These are phyloP conservation scores for Pogoniulus pusillus DNA, from an alignment of 2,797 vertebrate species.

Conservation along the genomic window DNA sequence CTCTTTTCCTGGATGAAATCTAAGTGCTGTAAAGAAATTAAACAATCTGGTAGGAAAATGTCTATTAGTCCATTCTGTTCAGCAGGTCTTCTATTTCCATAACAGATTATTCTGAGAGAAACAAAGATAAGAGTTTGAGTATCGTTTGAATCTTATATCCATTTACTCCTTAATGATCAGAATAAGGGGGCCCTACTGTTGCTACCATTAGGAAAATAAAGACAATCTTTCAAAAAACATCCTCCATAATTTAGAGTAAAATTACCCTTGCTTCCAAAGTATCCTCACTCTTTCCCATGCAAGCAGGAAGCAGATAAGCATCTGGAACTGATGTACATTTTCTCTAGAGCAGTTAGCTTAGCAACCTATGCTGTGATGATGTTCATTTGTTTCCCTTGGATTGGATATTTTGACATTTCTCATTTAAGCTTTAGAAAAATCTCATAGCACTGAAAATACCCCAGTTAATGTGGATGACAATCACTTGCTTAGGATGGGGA, in stretches of 20 bases:
- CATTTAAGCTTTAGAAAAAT: constrained; percentile 1
- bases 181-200: not conserved
- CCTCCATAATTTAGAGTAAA: not conserved
- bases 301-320: not conserved
- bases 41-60: not conserved
- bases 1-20: not conserved
- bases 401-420: not conserved
- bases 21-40: not conserved
- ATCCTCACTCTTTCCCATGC: not conserved
- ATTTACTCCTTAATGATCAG: not conserved
- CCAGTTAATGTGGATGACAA: not conserved
- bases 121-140: not conserved
- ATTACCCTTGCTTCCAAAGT: not conserved
- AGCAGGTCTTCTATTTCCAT: not conserved
- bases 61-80: not conserved
- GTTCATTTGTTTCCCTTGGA: not conserved
- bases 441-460: not conserved
- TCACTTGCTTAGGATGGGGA: not conserved
- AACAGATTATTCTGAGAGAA: not conserved
- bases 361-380: not conserved
- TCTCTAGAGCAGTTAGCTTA: not conserved
- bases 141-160: not conserved
- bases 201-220: not conserved
- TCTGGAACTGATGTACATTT: not conserved
- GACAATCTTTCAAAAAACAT: not conserved